These are phyloP conservation scores for Drosophila neoperkinsi DNA, from an alignment of 2,888 invertebrate genomes.

Conservation along the genomic window DNA sequence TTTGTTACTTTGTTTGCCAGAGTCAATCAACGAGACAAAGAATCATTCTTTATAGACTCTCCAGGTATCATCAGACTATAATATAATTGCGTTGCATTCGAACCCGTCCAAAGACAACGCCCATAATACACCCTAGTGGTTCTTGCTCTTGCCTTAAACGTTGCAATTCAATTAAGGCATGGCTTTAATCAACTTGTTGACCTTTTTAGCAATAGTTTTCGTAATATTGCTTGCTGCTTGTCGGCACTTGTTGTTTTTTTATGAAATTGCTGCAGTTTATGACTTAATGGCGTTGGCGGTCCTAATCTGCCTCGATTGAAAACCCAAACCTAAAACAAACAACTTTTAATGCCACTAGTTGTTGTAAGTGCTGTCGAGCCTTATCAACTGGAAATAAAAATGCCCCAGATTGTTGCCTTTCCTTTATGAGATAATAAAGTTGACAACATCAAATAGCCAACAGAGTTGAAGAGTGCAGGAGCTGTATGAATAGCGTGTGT, in stretches of 20 bases:
- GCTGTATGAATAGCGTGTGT: background rate
- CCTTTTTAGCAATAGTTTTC: slow-evolving; percentile 51
- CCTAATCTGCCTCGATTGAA: slow-evolving; percentile 40
- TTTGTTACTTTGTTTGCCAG: slow-evolving; percentile 32
- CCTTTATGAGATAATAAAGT: slow-evolving; percentile 64
- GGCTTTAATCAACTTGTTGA: slow-evolving; percentile 62
- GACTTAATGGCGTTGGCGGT: slow-evolving; percentile 44
- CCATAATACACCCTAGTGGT: slow-evolving; percentile 30
- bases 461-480: background rate
- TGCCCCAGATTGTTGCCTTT: slow-evolving; percentile 47
- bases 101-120: slow-evolving; percentile 25
- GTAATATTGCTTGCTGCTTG: slow-evolving; percentile 51
- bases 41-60: background rate
- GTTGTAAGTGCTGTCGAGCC: slow-evolving; percentile 12
- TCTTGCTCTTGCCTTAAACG: slow-evolving; percentile 35
- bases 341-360: slow-evolving; percentile 35
- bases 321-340: slow-evolving; percentile 29
- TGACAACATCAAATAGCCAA: slow-evolving; percentile 57
- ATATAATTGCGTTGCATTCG: slow-evolving; percentile 3
- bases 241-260: slow-evolving; percentile 32
- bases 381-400: slow-evolving; percentile 50
- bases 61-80: background rate
- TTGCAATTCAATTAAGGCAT: slow-evolving; percentile 48
- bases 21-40: slow-evolving; percentile 27
- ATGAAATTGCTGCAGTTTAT: slow-evolving; percentile 44